These are phyloP conservation scores for Sebastes cheni DNA, from an alignment of 2,797 vertebrate genomes.

Conservation along the genomic window DNA sequence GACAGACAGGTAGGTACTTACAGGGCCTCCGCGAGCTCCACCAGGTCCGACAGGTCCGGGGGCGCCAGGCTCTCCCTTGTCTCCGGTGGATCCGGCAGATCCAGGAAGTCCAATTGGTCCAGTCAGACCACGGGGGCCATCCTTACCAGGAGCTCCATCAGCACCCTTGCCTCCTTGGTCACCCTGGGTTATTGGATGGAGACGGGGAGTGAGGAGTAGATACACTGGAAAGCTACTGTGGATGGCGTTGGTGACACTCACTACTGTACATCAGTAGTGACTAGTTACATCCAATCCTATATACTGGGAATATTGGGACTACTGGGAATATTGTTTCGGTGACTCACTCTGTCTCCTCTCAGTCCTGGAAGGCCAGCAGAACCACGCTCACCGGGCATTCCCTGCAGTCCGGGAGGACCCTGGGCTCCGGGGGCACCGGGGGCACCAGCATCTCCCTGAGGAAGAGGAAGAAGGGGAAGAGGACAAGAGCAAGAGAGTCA, in stretches of 20 bases:
- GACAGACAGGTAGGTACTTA: slow-evolving; percentile 75
- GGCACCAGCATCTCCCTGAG: slow-evolving; percentile 92
- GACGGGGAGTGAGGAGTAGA: neutral
- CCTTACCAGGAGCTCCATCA: slow-evolving; percentile 93
- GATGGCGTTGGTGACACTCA: neutral
- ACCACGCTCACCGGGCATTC: slow-evolving; percentile 98
- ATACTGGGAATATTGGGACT: neutral
- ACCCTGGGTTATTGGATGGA: slow-evolving; percentile 79
- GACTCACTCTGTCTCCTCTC: slow-evolving; percentile 95
- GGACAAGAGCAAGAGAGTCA: neutral
- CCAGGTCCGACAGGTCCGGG: slow-evolving; percentile 88
- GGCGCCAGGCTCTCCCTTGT: slow-evolving; percentile 95
- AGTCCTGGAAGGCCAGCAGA: slow-evolving; percentile 93
- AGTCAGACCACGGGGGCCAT: slow-evolving; percentile 92
- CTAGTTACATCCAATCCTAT: neutral
- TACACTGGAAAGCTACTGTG: neutral
- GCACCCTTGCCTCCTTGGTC: slow-evolving; percentile 92
- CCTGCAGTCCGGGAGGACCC: slow-evolving; percentile 95
- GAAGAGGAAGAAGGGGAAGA: neutral
- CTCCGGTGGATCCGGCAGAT: slow-evolving; percentile 90
- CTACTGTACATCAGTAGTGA: neutral
- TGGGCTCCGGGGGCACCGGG: slow-evolving; percentile 89
- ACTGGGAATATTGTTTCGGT: neutral
- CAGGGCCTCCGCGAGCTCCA: slow-evolving; percentile 92
- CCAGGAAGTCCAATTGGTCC: slow-evolving; percentile 97